phyloP scores from a whole-genome alignment of 2,888 invertebrate species.

The Macaria liturata region DNA sequence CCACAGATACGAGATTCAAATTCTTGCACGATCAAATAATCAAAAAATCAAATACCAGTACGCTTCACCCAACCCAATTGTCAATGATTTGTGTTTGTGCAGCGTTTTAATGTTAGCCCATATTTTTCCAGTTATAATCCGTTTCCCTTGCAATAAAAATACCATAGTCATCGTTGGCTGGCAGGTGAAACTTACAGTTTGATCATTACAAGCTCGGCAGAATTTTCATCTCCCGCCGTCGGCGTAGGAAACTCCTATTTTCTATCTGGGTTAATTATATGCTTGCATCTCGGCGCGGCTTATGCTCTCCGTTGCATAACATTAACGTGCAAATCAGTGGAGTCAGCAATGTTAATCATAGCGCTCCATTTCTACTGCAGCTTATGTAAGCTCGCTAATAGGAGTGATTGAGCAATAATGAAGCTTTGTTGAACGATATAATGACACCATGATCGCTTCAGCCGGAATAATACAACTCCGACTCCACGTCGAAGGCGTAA shows the following conservation, averaged over 20 bases:
- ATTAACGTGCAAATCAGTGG: conserved; percentile 38
- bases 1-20: conserved; percentile 11
- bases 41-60: conserved; percentile 11
- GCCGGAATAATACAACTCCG: background rate
- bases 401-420: conserved; percentile 17
- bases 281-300: conserved; percentile 33
- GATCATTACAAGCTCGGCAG: conserved; percentile 10
- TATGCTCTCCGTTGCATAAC: conserved; percentile 47
- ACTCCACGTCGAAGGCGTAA: background rate
- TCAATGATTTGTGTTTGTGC: background rate
- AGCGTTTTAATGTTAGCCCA: background rate
- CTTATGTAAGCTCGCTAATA: conserved; percentile 39
- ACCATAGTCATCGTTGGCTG: background rate
- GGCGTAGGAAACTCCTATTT: conserved; percentile 31
- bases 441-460: background rate
- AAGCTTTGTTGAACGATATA: conserved; percentile 15
- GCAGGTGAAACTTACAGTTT: conserved; percentile 9
- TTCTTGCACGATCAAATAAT: conserved; percentile 29
- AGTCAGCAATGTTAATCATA: conserved; percentile 35
- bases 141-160: conserved; percentile 17
- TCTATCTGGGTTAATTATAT: conserved; percentile 36
- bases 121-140: background rate
- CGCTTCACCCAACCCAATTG: conserved; percentile 1
- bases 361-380: conserved; percentile 43
- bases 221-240: conserved; percentile 20